These are phyloP conservation scores for Aix galericulata DNA, from an alignment of 2,113 vertebrate genomes.

Conservation along the genomic window DNA sequence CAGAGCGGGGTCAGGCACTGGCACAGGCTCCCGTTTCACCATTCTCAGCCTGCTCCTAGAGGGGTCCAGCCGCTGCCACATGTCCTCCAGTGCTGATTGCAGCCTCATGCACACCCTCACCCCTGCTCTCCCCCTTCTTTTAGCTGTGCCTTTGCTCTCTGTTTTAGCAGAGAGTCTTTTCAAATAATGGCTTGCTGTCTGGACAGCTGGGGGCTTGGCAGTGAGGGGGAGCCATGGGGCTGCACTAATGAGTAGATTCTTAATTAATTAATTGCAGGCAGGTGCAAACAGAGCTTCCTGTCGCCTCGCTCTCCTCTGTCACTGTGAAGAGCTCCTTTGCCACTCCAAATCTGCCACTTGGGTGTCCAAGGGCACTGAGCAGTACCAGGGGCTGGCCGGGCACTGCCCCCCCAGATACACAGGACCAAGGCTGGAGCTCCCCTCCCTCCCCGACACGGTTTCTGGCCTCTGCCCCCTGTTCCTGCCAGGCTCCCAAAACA, in stretches of 20 bases:
- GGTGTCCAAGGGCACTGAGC: neutral
- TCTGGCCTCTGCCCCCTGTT: neutral
- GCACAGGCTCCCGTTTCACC: neutral
- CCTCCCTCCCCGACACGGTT: neutral
- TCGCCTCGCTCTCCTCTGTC: neutral
- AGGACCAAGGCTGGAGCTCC: neutral
- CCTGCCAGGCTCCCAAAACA: neutral
- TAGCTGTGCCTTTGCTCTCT: neutral
- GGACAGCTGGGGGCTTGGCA: slow-evolving; percentile 48
- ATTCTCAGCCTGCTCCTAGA: neutral
- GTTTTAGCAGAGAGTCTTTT: slow-evolving; percentile 40
- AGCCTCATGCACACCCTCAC: neutral
- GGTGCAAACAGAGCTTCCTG: slow-evolving; percentile 35
- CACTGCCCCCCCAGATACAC: neutral
- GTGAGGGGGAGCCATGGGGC: slow-evolving; percentile 19
- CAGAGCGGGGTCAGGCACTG: too few relatives aligned
- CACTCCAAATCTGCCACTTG: neutral
- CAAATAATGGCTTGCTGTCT: slow-evolving; percentile 44
- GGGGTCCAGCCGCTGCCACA: neutral
- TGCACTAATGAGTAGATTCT: slow-evolving; percentile 49
- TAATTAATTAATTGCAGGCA: slow-evolving; percentile 70
- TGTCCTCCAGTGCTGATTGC: slow-evolving; percentile 2
- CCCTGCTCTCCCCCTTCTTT: neutral
- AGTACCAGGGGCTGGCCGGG: neutral
- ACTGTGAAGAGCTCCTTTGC: neutral